Evolutionary conservation across 2,888 invertebrate species (phyloP), one percentile per base, ranked within the genome.

Genomic region (Pachymerium ferrugineum): DNA sequence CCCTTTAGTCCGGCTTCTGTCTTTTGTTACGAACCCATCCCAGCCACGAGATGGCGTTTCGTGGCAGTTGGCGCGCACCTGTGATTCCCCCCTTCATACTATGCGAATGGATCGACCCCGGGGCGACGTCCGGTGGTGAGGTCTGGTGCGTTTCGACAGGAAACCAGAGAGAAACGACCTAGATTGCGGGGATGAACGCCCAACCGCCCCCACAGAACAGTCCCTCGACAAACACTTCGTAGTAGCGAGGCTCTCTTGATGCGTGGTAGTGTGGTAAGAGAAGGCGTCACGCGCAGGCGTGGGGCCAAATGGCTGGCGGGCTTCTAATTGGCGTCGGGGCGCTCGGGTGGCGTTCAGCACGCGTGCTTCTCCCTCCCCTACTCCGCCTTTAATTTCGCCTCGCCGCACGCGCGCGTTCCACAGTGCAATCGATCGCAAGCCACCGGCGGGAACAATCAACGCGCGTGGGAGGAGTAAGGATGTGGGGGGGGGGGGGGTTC

Each of bases 401-500:
- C 47, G 47, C 47, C 70, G 70, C 35, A 33, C 31, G 30, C 70
- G 33, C 70, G 33, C 70, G 70, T 33, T 70, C 70, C 70, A 33
- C 22, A 19, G 29, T 33, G 31, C 70, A n/a, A 74, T 6, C 75
- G 74, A 30, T 75, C 76, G 29, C 67, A 73, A 22, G 35, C 47
- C 16, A 31, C 69, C 71, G 30, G 73, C 73, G 30, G 71, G 73
- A 25, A 42, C 73, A n/a, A 74, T 73, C 16, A 33, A 74, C 14
- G 62, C 75, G 31, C 70, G 73, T 38, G 70, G 75, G 22, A 76
- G 74, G 10, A 71, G 76, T 29, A 73, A 75, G 68, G 74, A 75
- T 68, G 72, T 74, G 28, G 74, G 74, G 70, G 75, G 75, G 75
- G 82, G 75, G 73, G 78, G 62, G 81, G 81, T 88, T n/a, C n/a